A percentile compares a stretch with the other conserved stretches of the same genome.
phyloP scores from a whole-genome alignment of 2,113 vertebrate genomes.

The Paedocypris sp. region DNA sequence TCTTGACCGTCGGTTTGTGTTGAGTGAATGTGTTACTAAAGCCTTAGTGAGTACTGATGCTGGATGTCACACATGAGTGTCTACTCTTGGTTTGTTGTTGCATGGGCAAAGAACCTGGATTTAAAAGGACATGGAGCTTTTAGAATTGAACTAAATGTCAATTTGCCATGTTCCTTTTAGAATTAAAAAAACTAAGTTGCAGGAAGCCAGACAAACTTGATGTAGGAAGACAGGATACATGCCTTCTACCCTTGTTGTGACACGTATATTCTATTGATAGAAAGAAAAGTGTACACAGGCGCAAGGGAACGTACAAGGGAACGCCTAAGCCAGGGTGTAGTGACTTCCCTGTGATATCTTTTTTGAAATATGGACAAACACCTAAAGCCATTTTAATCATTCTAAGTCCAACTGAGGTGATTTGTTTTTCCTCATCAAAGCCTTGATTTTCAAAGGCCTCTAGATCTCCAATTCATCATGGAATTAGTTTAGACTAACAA shows the following conservation, averaged over 20 bases:
- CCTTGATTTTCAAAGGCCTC: not conserved
- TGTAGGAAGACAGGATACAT: slow-evolving; percentile 9
- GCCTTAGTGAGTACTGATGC: slow-evolving; percentile 35
- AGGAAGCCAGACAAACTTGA: slow-evolving; percentile 2
- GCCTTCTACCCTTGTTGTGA: slow-evolving; percentile 46
- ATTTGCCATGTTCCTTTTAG: not conserved
- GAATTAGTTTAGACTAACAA: too few relatives aligned
- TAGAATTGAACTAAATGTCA: too few relatives aligned
- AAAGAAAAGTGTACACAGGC: slow-evolving; percentile 14
- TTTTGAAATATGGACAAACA: not conserved
- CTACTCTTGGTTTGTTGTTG: slow-evolving; percentile 26
- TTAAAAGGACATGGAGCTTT: not conserved
- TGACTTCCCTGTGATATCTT: not conserved
- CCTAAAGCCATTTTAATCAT: too few relatives aligned
- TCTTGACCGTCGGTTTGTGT: slow-evolving; percentile 26
- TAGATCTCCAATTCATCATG: not conserved
- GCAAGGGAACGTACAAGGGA: too few relatives aligned
- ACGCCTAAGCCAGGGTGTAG: slow-evolving; percentile 2
- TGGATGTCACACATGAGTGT: slow-evolving; percentile 22
- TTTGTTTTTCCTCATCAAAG: too few relatives aligned
- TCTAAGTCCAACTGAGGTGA: too few relatives aligned
- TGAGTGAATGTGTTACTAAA: slow-evolving; percentile 51
- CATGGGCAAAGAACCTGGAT: slow-evolving; percentile 25
- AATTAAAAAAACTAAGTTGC: not conserved
- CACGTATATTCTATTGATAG: slow-evolving; percentile 31